These are phyloP conservation scores for Noctilio leporinus DNA, from an alignment of 2,113 vertebrate species.

Conservation along the genomic window DNA sequence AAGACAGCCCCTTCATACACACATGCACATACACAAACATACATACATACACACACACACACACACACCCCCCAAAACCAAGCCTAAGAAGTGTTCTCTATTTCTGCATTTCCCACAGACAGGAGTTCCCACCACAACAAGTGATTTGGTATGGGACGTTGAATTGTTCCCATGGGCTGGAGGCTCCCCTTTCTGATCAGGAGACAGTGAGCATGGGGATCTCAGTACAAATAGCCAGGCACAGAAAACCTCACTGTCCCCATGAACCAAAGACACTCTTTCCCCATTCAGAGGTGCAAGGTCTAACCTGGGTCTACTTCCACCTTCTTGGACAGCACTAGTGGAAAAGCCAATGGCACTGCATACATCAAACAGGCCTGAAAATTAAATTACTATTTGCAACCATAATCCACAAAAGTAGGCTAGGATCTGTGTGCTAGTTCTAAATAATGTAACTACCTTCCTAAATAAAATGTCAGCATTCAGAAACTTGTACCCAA, in stretches of 20 bases:
- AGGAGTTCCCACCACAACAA: not conserved
- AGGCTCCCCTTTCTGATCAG: not conserved
- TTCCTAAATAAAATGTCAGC: not conserved
- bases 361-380: not conserved
- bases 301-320: not conserved
- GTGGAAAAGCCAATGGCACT: not conserved
- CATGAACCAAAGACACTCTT: not conserved
- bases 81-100: not conserved
- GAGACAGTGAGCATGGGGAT: not conserved
- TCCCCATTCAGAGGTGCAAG: not conserved
- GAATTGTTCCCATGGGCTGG: not conserved
- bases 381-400: not conserved
- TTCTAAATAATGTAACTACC: not conserved
- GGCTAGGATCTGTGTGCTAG: not conserved
- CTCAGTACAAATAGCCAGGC: not conserved
- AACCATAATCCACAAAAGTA: not conserved
- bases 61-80: not conserved
- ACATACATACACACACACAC: not conserved
- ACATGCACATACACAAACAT: not conserved
- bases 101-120: not conserved
- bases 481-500: not conserved
- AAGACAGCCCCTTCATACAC: not conserved
- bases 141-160: not conserved
- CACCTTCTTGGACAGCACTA: not conserved
- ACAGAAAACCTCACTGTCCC: not conserved